Evolutionary conservation across 2,888 invertebrate species (phyloP).

Genomic region (Scrobipalpa costella): DNA sequence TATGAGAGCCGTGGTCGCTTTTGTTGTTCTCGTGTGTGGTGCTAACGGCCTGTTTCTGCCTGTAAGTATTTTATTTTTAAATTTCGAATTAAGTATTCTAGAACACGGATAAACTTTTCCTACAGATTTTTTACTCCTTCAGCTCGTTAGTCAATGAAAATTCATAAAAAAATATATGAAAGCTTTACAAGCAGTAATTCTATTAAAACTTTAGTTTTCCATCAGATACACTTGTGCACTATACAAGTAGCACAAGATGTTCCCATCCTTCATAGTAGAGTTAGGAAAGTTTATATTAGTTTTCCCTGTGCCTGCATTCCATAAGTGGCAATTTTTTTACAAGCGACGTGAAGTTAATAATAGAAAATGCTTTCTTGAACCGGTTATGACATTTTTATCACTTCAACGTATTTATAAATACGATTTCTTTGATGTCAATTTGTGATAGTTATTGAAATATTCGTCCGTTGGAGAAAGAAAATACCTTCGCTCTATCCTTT

Average conservation of each 20-base stretch:
- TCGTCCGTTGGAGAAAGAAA: too few species aligned
- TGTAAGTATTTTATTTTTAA: slow-evolving; percentile 54
- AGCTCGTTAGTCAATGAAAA: too few species aligned
- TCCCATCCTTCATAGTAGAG: not conserved
- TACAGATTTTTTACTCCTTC: not conserved
- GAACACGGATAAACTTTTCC: not conserved
- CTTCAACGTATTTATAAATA: too few species aligned
- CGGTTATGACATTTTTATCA: not conserved
- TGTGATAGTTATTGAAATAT: too few species aligned
- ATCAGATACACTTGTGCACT: not conserved
- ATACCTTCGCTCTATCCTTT: too few species aligned
- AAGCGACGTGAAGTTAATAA: not conserved
- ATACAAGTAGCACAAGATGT: not conserved
- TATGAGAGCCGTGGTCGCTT: slow-evolving; percentile 62
- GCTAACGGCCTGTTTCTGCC: slow-evolving; percentile 62
- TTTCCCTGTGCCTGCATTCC: not conserved
- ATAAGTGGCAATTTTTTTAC: not conserved
- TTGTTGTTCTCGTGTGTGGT: slow-evolving; percentile 57
- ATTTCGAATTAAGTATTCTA: not conserved
- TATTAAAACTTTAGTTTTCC: not conserved
- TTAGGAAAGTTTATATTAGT: slow-evolving; percentile 10
- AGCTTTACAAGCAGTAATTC: not conserved
- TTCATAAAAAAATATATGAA: too few species aligned
- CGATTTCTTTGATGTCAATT: too few species aligned
- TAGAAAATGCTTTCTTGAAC: not conserved